phyloP scores from a whole-genome alignment of 1,140 invertebrate species.

The Rhyzopertha dominica region DNA sequence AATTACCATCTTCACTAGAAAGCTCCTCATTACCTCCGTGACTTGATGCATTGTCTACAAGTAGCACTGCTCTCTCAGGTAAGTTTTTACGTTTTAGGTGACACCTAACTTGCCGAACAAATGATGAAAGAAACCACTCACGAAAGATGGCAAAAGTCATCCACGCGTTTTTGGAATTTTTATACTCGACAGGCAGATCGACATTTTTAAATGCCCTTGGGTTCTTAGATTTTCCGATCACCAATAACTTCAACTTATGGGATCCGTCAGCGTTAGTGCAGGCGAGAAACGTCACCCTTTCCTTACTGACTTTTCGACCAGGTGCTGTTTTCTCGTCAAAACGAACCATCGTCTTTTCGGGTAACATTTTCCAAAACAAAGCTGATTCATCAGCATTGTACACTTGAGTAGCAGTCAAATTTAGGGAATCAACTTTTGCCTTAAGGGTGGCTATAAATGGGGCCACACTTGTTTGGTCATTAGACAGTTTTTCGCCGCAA shows the following conservation, averaged over 20 bases:
- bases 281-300: conserved; percentile 39
- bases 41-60: conserved; percentile 40
- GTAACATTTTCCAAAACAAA: conserved; percentile 43
- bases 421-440: no score
- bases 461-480: conserved; percentile 22
- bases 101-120: conserved; percentile 39
- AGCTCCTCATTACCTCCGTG: conserved; percentile 15
- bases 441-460: no score
- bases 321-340: conserved; percentile 32
- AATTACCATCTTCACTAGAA: no score
- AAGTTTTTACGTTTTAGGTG: conserved; percentile 40
- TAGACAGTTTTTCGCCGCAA: conserved; percentile 37
- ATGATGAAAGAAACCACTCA: conserved; percentile 41
- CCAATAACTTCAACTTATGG: conserved; percentile 38
- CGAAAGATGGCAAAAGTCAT: conserved; percentile 41
- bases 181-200: conserved; percentile 18
- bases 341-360: conserved; percentile 36
- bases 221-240: conserved; percentile 43
- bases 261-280: conserved; percentile 36
- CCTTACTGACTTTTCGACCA: conserved; percentile 39
- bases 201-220: conserved; percentile 40
- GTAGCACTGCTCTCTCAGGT: conserved; percentile 40
- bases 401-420: no score
- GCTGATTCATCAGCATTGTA: conserved; percentile 46
- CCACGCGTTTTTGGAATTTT: conserved; percentile 36